These are phyloP conservation scores for Cirrhinus mrigala DNA, from an alignment of 2,797 vertebrate genomes.

Conservation along the genomic window DNA sequence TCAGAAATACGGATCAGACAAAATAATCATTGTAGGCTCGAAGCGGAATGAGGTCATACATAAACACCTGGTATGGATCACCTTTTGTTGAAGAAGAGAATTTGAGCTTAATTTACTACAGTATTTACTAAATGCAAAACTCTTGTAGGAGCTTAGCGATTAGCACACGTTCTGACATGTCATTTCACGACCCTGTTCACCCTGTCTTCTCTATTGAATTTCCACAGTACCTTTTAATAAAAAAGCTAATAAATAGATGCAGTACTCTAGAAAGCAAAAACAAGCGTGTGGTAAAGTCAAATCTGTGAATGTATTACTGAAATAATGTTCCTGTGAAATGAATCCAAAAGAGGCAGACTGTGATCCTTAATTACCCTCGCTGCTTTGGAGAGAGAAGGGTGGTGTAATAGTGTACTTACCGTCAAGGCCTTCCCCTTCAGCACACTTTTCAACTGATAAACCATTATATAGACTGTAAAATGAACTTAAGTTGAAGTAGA, in stretches of 20 bases:
- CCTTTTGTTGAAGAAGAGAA: slow-evolving; percentile 15
- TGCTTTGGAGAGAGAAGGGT: slow-evolving; percentile 6
- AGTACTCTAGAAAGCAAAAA: not conserved
- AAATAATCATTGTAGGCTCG: slow-evolving; percentile 7
- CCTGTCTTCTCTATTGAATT: not conserved
- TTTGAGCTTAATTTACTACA: slow-evolving; percentile 29
- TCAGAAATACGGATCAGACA: slow-evolving; percentile 31
- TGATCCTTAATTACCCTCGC: not conserved
- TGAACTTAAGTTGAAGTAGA: not conserved
- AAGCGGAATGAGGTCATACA: slow-evolving; percentile 15
- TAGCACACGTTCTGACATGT: not conserved
- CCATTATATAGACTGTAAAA: not conserved
- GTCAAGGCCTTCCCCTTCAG: slow-evolving; percentile 1
- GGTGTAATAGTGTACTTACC: not conserved
- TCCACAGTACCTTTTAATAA: not conserved
- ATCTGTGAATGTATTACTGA: not conserved
- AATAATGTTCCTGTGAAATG: slow-evolving; percentile 14
- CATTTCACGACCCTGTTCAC: not conserved
- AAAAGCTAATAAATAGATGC: not conserved
- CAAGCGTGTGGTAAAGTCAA: not conserved
- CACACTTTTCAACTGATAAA: slow-evolving; percentile 1
- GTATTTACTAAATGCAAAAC: slow-evolving; percentile 29
- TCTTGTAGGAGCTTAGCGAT: slow-evolving; percentile 11
- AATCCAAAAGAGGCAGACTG: slow-evolving; percentile 6
- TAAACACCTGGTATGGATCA: slow-evolving; percentile 32